phyloP scores from a whole-genome alignment of 2,797 vertebrate species.

The Aselliscus stoliczkanus region DNA sequence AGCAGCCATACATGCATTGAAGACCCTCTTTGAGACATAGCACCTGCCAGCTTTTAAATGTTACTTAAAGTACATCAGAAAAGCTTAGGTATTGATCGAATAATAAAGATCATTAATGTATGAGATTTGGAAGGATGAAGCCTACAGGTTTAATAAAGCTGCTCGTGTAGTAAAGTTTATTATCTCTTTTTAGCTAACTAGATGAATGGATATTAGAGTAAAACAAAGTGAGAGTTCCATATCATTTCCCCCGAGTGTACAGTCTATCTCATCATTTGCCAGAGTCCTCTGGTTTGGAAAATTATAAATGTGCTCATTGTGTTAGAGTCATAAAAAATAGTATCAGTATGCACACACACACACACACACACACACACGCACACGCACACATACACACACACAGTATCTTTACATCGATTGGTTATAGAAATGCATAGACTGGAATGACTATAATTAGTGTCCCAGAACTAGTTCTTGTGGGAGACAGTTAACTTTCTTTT shows the following conservation, averaged over 20 bases:
- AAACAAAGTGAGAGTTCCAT: background rate
- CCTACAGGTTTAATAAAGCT: background rate
- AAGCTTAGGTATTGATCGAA: background rate
- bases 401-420: background rate
- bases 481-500: background rate
- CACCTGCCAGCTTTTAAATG: background rate
- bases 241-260: background rate
- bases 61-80: background rate
- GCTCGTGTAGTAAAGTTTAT: background rate
- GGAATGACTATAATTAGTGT: background rate
- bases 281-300: background rate
- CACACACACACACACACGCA: background rate
- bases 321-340: background rate
- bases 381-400: background rate
- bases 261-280: background rate
- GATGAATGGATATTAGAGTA: background rate
- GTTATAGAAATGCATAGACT: background rate
- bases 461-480: background rate
- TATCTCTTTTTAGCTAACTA: background rate
- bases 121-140: background rate
- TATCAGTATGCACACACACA: background rate
- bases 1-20: background rate
- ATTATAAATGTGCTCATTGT: background rate
- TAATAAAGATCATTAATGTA: background rate
- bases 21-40: background rate